Evolutionary conservation across 2,113 vertebrate genomes (phyloP).

Genomic region (Lycaon pictus): DNA sequence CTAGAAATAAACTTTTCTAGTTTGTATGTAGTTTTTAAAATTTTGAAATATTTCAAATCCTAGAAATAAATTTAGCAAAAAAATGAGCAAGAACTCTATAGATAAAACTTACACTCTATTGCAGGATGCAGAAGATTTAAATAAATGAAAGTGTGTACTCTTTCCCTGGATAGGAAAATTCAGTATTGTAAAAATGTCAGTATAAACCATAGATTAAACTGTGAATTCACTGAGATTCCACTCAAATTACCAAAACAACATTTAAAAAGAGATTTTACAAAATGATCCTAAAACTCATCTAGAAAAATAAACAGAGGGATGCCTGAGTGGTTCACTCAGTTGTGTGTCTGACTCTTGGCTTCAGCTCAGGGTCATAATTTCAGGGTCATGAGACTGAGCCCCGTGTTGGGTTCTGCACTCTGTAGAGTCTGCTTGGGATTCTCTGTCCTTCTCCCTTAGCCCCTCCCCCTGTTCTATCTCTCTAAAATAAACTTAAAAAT

Average conservation of each 20-base stretch:
- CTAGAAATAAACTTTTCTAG: background rate
- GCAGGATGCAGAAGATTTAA: background rate
- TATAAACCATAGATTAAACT: slow-evolving; percentile 18
- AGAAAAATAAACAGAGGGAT: background rate
- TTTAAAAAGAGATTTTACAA: background rate
- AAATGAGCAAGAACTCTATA: background rate
- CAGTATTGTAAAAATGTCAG: background rate
- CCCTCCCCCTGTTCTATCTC: background rate
- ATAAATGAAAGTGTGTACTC: background rate
- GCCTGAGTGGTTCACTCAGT: background rate
- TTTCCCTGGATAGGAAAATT: background rate
- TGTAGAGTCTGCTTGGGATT: background rate
- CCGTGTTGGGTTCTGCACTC: background rate
- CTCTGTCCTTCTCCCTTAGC: background rate
- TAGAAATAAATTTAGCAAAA: slow-evolving; percentile 1
- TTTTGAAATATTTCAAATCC: background rate
- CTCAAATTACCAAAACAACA: background rate
- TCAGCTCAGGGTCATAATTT: background rate
- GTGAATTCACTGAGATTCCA: background rate
- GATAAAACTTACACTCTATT: background rate
- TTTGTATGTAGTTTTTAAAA: background rate
- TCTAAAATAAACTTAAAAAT: background rate
- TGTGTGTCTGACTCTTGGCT: background rate
- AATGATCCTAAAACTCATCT: background rate
- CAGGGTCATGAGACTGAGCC: background rate